These are phyloP conservation scores for Luscinia megarhynchos DNA, from an alignment of 2,797 vertebrate genomes.

Conservation along the genomic window DNA sequence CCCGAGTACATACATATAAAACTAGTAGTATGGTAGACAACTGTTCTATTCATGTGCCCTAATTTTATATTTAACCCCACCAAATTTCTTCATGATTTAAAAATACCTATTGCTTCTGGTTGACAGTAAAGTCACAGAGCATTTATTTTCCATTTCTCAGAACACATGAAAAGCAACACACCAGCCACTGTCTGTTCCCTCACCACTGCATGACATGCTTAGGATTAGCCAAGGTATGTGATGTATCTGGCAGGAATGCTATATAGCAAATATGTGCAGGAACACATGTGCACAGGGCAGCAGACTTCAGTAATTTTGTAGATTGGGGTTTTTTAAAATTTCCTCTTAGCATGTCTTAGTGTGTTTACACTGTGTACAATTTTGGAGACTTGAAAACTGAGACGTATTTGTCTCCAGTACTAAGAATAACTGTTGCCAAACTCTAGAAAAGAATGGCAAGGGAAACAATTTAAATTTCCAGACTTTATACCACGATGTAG, in stretches of 20 bases:
- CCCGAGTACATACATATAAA: fast-evolving
- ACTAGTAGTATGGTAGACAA: not conserved
- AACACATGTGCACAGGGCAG: not conserved
- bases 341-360: not conserved
- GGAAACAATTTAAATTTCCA: not conserved
- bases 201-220: not conserved
- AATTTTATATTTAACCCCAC: not conserved
- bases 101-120: not conserved
- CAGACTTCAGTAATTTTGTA: not conserved
- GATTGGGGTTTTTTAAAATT: fast-evolving
- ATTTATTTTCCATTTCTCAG: not conserved
- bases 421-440: not conserved
- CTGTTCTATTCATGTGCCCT: not conserved
- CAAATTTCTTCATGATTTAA: not conserved
- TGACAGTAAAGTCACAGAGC: not conserved
- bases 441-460: not conserved
- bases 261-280: not conserved
- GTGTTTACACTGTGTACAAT: not conserved
- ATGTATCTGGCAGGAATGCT: not conserved
- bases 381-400: not conserved
- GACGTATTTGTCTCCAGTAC: not conserved
- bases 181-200: not conserved
- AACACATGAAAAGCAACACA: not conserved
- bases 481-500: not conserved
- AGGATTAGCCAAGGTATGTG: not conserved